Evolutionary conservation across 2,888 invertebrate genomes (phyloP), one percentile per base, ranked within the genome.

Genomic region (Sarcophaga caerulescens): DNA sequence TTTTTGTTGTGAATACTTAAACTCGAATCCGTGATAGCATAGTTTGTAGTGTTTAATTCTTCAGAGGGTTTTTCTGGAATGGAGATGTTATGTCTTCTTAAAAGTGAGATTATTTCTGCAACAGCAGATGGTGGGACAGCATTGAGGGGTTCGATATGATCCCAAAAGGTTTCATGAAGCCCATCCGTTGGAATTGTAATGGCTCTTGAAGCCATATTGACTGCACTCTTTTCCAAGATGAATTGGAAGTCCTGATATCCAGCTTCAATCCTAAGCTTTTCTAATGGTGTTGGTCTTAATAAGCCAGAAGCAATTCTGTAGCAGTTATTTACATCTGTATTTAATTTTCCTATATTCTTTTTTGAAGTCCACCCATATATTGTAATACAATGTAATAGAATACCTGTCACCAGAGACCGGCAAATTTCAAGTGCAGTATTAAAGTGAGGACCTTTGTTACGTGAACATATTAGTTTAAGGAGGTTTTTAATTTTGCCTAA

Each of bases 271-370:
- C 66, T 74, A 4, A 45, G 25, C 2, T 52, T 25, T 1, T 60
- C 21, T 17, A 82, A 19, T 8, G 71, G 74, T 8, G 83, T 73
- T 52, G 78, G 19, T 2, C 45, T 19, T 4, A 83, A 44, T 8
- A 74, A 35, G 6, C 70, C 62, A 35, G 81, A 11, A 5, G 87
- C 85, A 69, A 62, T 84, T 85, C 87, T 87, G 85, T 86, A 87
- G 81, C 88, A 88, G 87, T 85, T 85, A 81, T 88, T 86, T 81
- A 88, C 81, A 11, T 60, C 21, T 19, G 19, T 44, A 12, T 76
- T 47, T 17, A 62, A 68, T 71, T 77, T 75, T 35, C 35, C 45
- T 45, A 57, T 59, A 47, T 75, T 57, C 21, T 21, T 65, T 35
- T 65, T 75, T 17, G 65, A 21, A 17, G 57, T 65, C 57, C 65